Percentiles rank a stretch among this genome's conserved stretches.
Evolutionary conservation across 2,888 invertebrate genomes (phyloP).

Genomic region (Uloborus plumipes): DNA sequence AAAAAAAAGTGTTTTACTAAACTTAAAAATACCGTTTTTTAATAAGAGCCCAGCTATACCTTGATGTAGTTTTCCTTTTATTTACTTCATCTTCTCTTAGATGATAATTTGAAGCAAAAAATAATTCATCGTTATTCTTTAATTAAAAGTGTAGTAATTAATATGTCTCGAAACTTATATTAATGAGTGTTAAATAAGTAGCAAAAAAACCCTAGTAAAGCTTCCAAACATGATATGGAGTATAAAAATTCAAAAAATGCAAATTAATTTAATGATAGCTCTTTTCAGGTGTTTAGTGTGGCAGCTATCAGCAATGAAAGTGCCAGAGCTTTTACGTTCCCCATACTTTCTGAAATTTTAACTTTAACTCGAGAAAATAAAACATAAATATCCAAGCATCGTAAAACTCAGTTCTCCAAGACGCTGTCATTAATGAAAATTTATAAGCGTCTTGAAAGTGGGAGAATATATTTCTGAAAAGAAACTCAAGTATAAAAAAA

Average conservation of each 20-base stretch:
- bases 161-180: no score
- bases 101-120: no score
- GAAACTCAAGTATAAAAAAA: neutral
- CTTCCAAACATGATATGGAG: no score
- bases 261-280: conserved; percentile 2
- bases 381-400: conserved; percentile 23
- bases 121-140: no score
- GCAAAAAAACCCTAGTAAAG: no score
- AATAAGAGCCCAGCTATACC: no score
- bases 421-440: conserved; percentile 33
- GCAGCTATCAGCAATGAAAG: neutral
- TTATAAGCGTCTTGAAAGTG: conserved; percentile 26
- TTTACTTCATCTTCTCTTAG: no score
- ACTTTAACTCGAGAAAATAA: conserved; percentile 18
- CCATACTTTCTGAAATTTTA: neutral
- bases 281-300: conserved; percentile 14
- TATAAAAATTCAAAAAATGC: neutral
- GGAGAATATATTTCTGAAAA: conserved; percentile 8
- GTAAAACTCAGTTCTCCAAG: conserved; percentile 20
- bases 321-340: conserved; percentile 1
- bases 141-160: no score
- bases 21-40: no score
- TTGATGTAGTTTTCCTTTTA: no score
- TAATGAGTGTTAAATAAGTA: no score
- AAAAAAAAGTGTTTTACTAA: no score